Conservation (phyloP, 2,797 vertebrate genomes). For the Micrastur ruficollis region DNA sequence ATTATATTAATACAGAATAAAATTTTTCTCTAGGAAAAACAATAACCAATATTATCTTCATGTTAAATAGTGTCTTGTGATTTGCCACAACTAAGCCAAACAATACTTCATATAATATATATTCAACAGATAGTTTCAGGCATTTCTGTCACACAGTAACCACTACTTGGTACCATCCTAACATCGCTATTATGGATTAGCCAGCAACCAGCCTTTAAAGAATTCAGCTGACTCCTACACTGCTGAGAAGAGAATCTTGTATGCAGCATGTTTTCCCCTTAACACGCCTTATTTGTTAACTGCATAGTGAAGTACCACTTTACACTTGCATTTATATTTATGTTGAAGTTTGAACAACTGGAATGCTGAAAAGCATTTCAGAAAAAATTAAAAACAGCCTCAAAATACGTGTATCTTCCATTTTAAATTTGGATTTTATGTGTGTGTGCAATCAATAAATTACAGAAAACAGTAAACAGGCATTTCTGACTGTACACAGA, state of each 20-base stretch:
- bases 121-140: neutral
- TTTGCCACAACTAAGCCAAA: neutral
- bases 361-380: neutral
- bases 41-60: neutral
- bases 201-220: neutral
- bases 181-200: rapidly evolving
- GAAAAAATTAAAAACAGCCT: neutral
- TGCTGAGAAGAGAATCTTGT: neutral
- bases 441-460: neutral
- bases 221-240: neutral
- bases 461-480: neutral
- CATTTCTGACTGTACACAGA: neutral
- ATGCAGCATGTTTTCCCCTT: neutral
- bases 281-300: neutral
- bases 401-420: neutral
- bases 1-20: rapidly evolving
- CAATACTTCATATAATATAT: rapidly evolving
- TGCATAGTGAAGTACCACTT: neutral
- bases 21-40: neutral
- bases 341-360: neutral
- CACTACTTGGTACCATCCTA: neutral
- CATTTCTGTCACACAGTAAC: neutral
- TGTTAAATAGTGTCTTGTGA: rapidly evolving
- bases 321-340: neutral
- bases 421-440: neutral